Conservation (phyloP, 1,140 invertebrate genomes). For the Temnothorax curvispinosus region DNA sequence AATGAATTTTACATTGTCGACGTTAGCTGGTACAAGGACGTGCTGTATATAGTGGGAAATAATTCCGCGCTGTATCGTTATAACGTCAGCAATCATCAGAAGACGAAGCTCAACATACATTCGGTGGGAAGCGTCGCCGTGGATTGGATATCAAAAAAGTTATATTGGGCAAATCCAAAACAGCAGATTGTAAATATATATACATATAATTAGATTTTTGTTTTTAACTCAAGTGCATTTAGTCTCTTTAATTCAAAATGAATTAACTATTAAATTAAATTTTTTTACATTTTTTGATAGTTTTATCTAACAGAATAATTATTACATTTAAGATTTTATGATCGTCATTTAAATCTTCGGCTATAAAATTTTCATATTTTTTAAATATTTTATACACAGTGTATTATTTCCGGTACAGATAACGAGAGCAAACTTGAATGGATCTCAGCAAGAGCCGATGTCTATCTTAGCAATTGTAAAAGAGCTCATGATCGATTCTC, state of each 20-base stretch:
- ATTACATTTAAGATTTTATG: not conserved
- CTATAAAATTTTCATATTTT: not conserved
- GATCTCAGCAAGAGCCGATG: conserved; percentile 90
- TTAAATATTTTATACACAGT: not conserved
- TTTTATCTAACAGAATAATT: not conserved
- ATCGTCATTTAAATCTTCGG: not conserved
- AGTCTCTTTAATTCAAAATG: not conserved
- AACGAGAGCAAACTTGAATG: conserved; percentile 89
- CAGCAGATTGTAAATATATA: conserved; percentile 89
- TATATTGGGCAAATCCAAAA: conserved; percentile 96
- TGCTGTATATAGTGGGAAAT: conserved; percentile 91
- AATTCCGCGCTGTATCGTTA: conserved; percentile 90
- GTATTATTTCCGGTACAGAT: conserved; percentile 85
- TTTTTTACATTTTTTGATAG: not conserved
- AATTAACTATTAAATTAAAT: not conserved
- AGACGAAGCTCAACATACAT: conserved; percentile 88
- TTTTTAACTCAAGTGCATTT: not conserved
- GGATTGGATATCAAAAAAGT: conserved; percentile 94
- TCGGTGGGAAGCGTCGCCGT: conserved; percentile 93
- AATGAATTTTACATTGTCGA: conserved; percentile 88
- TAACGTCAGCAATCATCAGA: conserved; percentile 88
- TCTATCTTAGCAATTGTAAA: conserved; percentile 92
- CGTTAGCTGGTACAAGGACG: conserved; percentile 89
- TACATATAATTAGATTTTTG: not conserved
- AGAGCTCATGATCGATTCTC: conserved; percentile 93